Conservation (phyloP, 2,888 invertebrate genomes). For the Clunio marinus region DNA sequence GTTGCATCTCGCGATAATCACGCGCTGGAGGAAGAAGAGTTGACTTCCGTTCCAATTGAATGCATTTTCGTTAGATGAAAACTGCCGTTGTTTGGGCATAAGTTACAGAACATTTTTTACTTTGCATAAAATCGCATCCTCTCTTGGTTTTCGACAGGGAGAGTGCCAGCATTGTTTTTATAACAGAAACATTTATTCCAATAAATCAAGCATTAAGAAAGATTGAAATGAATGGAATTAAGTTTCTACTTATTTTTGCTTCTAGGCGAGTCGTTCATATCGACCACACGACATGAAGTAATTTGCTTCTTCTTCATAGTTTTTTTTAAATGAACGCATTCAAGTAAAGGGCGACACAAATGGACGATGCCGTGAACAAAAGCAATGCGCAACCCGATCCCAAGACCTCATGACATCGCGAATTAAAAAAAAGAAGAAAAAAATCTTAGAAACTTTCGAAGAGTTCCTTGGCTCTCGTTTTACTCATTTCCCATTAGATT, state of each 20-base stretch:
- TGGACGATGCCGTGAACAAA: no score
- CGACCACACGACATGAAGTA: conserved; percentile 8
- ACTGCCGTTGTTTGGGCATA: background rate
- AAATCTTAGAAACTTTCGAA: no score
- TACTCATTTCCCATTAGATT: conserved; percentile 4
- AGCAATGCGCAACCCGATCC: no score
- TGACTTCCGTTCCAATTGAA: conserved; percentile 34
- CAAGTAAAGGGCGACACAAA: background rate
- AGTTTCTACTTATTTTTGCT: background rate
- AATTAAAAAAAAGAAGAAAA: no score
- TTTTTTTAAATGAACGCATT: no score
- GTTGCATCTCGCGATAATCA: background rate
- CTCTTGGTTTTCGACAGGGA: background rate
- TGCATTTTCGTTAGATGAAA: conserved; percentile 22
- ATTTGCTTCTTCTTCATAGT: background rate
- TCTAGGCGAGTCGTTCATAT: background rate
- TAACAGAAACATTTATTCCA: conserved; percentile 29
- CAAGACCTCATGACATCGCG: conserved; percentile 22
- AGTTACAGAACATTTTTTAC: background rate
- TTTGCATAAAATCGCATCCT: conserved; percentile 22
- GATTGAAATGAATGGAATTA: conserved; percentile 5
- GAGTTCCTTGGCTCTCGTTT: background rate
- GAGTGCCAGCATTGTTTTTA: conserved; percentile 4
- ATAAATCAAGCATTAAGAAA: conserved; percentile 38
- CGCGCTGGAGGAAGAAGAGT: conserved; percentile 10